Conservation (phyloP, 2,888 invertebrate species). For the Seira sanloemensis region DNA sequence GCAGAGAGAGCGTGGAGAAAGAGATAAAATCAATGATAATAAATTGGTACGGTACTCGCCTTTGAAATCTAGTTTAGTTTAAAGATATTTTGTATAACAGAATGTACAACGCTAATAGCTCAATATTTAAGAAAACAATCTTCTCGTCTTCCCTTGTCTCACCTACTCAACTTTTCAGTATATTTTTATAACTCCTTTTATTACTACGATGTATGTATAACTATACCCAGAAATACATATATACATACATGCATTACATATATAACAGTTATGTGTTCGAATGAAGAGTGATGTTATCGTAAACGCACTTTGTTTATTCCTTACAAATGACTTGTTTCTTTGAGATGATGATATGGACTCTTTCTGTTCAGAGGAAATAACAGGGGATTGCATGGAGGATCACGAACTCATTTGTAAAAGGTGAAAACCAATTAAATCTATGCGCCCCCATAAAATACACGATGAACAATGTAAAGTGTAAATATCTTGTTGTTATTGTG, state of each 20-base stretch:
- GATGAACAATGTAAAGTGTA: neutral
- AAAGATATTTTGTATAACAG: slow-evolving; percentile 50
- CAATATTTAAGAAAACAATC: slow-evolving; percentile 30
- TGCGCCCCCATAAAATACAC: slow-evolving; percentile 42
- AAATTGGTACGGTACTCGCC: slow-evolving; percentile 63
- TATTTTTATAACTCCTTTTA: no score
- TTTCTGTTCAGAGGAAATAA: slow-evolving; percentile 37
- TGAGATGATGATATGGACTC: slow-evolving; percentile 1
- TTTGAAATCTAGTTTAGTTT: slow-evolving; percentile 56
- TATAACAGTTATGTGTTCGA: neutral
- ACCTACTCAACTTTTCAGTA: neutral
- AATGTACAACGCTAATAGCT: slow-evolving; percentile 53
- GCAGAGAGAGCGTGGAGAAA: slow-evolving; percentile 58
- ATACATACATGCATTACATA: no score
- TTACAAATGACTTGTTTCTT: neutral
- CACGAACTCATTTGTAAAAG: slow-evolving; percentile 37
- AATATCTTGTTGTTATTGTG: neutral
- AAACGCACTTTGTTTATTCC: neutral
- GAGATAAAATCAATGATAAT: slow-evolving; percentile 64
- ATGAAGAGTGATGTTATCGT: neutral
- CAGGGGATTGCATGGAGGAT: slow-evolving; percentile 42
- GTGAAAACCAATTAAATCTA: slow-evolving; percentile 30
- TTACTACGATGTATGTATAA: no score
- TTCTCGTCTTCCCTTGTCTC: neutral
- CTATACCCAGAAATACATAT: no score